Percentiles rank a stretch among this genome's conserved stretches.
phyloP scores from a whole-genome alignment of 2,888 invertebrate genomes.

The Gnatocerus cornutus region DNA sequence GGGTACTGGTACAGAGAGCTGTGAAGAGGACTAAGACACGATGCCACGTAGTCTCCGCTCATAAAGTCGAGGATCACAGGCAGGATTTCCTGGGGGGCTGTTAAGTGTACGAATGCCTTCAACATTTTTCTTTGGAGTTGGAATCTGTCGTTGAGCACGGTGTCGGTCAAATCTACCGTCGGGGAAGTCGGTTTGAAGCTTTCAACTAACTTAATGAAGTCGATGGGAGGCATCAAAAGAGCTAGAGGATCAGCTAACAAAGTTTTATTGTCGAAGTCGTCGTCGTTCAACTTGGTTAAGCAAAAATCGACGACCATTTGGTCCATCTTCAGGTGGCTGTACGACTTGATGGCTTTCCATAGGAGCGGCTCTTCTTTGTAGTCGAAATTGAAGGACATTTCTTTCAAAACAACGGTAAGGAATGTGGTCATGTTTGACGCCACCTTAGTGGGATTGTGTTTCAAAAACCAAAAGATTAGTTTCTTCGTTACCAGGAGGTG shows the following conservation, averaged over 20 bases:
- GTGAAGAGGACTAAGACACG: conserved; percentile 12
- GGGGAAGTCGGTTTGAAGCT: neutral
- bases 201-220: conserved; percentile 10
- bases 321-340: conserved; percentile 16
- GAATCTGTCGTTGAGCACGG: neutral
- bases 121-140: conserved; percentile 11
- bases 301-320: conserved; percentile 3
- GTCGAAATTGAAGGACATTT: neutral
- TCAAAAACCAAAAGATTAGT: conserved; percentile 1
- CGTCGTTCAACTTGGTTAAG: neutral
- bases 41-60: conserved; percentile 8
- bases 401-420: neutral
- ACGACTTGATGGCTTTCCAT: conserved; percentile 5
- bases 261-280: conserved; percentile 2
- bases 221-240: conserved; percentile 3
- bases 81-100: neutral
- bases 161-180: conserved; percentile 7
- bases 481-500: neutral
- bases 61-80: conserved; percentile 3
- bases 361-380: conserved; percentile 1
- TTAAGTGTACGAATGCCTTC: neutral
- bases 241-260: neutral
- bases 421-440: neutral
- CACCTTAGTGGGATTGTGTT: neutral
- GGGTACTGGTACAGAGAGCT: conserved; percentile 7